These are phyloP conservation scores for Chascanopsetta lugubris DNA, from an alignment of 2,113 vertebrate species.

Conservation along the genomic window DNA sequence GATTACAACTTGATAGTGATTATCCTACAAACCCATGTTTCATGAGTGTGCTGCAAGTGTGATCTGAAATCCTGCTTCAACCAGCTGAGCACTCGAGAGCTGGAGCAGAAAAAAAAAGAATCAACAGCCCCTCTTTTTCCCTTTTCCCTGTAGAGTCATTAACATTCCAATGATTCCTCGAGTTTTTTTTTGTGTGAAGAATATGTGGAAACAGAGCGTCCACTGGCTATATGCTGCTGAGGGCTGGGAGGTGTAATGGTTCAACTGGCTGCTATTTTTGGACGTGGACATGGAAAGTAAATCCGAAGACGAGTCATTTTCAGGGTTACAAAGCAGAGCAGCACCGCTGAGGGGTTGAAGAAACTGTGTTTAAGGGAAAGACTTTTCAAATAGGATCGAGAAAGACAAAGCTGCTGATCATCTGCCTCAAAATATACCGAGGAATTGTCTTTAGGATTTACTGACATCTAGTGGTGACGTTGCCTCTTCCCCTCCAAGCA, in stretches of 20 bases:
- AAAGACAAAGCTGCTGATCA: neutral
- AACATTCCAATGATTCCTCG: slow-evolving; percentile 80
- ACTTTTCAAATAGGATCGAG: neutral
- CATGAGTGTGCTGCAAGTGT: slow-evolving; percentile 11
- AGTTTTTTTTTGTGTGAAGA: slow-evolving; percentile 67
- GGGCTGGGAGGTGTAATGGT: slow-evolving; percentile 28
- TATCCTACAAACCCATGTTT: slow-evolving; percentile 32
- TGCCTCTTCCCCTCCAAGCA: too few species aligned
- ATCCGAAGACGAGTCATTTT: slow-evolving; percentile 43
- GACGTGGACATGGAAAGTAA: slow-evolving; percentile 58
- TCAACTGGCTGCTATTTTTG: slow-evolving; percentile 67
- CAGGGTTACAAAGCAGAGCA: slow-evolving; percentile 35
- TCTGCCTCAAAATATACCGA: too few species aligned
- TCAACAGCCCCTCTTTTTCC: slow-evolving; percentile 53
- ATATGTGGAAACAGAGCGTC: slow-evolving; percentile 62
- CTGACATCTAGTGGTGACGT: too few species aligned
- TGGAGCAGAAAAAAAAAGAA: slow-evolving; percentile 34
- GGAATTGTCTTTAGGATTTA: too few species aligned
- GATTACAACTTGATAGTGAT: slow-evolving; percentile 47
- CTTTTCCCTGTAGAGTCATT: slow-evolving; percentile 64
- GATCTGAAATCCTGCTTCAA: slow-evolving; percentile 15
- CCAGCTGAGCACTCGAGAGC: slow-evolving; percentile 34
- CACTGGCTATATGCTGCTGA: slow-evolving; percentile 29
- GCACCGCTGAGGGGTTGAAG: slow-evolving; percentile 1
- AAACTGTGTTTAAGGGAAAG: slow-evolving; percentile 4